A percentile compares a stretch with the other conserved stretches of the same genome.
These are phyloP conservation scores for Jacana jacana DNA, from an alignment of 2,113 vertebrate genomes.

Conservation along the genomic window DNA sequence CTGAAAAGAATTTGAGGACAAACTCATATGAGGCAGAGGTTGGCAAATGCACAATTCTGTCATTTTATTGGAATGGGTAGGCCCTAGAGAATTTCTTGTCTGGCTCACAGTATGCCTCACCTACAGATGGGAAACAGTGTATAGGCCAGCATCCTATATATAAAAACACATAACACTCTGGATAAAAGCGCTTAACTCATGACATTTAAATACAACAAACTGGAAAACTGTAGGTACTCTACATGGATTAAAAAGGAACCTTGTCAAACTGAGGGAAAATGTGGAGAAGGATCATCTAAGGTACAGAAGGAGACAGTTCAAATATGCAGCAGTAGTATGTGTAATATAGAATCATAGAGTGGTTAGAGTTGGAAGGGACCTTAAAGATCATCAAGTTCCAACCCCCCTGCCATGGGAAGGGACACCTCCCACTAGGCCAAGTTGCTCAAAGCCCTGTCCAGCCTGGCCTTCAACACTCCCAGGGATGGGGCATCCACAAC, in stretches of 20 bases:
- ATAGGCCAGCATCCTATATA: not conserved
- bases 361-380: no score
- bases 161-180: not conserved
- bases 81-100: not conserved
- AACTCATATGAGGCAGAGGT: not conserved
- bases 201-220: not conserved
- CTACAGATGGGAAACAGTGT: not conserved
- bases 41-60: not conserved
- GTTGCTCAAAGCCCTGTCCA: no score
- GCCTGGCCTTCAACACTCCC: no score
- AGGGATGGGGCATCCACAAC: no score
- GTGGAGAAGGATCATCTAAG: fast-evolving
- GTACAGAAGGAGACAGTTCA: not conserved
- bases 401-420: no score
- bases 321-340: not conserved
- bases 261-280: not conserved
- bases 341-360: no score
- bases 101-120: not conserved
- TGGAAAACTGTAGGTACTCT: not conserved
- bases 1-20: not conserved
- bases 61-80: not conserved
- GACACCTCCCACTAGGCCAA: no score
- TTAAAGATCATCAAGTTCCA: no score
- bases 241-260: not conserved
- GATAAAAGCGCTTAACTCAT: not conserved